A percentile compares a stretch with the other conserved stretches of the same genome.
These are phyloP conservation scores for Seriola dumerili DNA, from an alignment of 2,113 vertebrate genomes.

Conservation along the genomic window DNA sequence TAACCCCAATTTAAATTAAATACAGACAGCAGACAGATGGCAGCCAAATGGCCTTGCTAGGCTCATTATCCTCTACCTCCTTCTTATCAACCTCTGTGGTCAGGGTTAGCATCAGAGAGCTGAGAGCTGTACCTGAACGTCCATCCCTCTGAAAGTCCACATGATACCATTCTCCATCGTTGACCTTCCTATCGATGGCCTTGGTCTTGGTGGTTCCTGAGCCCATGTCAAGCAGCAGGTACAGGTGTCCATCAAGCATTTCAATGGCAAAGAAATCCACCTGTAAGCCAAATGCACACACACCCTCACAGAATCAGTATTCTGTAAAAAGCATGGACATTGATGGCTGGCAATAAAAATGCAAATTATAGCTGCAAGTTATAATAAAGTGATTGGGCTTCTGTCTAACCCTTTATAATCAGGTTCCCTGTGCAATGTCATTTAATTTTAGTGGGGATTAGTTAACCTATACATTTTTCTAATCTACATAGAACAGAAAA, in stretches of 20 bases:
- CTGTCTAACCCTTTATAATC: background rate
- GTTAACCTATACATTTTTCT: background rate
- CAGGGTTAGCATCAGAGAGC: slow-evolving; percentile 13
- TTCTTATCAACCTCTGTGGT: slow-evolving; percentile 1
- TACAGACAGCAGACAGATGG: slow-evolving; percentile 31
- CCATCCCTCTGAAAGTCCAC: slow-evolving; percentile 98
- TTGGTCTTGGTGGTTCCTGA: slow-evolving; percentile 98
- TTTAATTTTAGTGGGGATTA: slow-evolving; percentile 4
- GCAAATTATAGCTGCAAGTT: slow-evolving; percentile 17
- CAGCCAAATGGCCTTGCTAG: slow-evolving; percentile 6
- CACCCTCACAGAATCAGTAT: slow-evolving; percentile 11
- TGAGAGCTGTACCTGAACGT: slow-evolving; percentile 89
- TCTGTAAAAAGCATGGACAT: background rate
- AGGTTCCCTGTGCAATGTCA: background rate
- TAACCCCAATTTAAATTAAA: slow-evolving; percentile 33
- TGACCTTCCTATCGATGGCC: slow-evolving; percentile 95
- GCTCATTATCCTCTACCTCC: slow-evolving; percentile 24
- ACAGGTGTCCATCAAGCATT: slow-evolving; percentile 97
- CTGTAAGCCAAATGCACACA: slow-evolving; percentile 45
- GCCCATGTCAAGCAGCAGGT: slow-evolving; percentile 96
- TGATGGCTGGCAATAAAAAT: slow-evolving; percentile 27
- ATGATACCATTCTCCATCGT: slow-evolving; percentile 98
- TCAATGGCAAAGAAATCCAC: slow-evolving; percentile 98
- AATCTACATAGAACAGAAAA: background rate
- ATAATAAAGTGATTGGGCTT: slow-evolving; percentile 1